These are phyloP conservation scores for Magallana angulata DNA, from an alignment of 1,140 invertebrate genomes.

Conservation along the genomic window DNA sequence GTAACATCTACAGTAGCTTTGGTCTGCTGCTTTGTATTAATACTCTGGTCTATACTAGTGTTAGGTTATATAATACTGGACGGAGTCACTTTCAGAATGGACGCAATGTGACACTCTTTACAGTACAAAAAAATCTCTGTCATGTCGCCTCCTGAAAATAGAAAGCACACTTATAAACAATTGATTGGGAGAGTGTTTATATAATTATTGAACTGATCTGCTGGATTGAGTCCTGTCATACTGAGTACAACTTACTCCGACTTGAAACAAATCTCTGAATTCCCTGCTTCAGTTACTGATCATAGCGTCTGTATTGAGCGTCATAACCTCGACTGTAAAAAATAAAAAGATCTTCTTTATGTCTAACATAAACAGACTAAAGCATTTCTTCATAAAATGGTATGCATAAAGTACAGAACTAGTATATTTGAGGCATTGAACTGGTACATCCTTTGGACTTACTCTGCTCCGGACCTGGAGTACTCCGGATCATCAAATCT, in stretches of 20 bases:
- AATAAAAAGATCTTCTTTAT: not conserved
- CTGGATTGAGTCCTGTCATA: no score
- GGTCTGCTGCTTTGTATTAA: slow-evolving; percentile 3
- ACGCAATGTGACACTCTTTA: not conserved
- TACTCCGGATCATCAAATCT: slow-evolving; percentile 48
- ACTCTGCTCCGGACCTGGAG: slow-evolving; percentile 28
- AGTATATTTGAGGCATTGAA: no score
- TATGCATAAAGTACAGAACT: no score
- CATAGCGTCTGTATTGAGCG: not conserved
- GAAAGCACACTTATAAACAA: not conserved
- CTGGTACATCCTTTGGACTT: not conserved
- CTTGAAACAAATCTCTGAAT: not conserved
- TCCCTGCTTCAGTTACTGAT: not conserved
- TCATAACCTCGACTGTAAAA: not conserved
- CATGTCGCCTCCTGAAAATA: not conserved
- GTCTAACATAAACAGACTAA: not conserved
- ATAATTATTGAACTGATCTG: no score
- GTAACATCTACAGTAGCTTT: slow-evolving; percentile 22
- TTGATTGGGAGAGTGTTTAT: not conserved
- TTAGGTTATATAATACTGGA: slow-evolving; percentile 27
- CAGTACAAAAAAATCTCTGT: slow-evolving; percentile 13
- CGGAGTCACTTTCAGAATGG: not conserved
- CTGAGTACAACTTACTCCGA: no score
- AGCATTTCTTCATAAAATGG: not conserved
- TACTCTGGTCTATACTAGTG: not conserved